Percentiles rank a stretch among this genome's conserved stretches.
Evolutionary conservation across 1,140 invertebrate genomes (phyloP).

Genomic region (Carcinoscorpius rotundicauda): DNA sequence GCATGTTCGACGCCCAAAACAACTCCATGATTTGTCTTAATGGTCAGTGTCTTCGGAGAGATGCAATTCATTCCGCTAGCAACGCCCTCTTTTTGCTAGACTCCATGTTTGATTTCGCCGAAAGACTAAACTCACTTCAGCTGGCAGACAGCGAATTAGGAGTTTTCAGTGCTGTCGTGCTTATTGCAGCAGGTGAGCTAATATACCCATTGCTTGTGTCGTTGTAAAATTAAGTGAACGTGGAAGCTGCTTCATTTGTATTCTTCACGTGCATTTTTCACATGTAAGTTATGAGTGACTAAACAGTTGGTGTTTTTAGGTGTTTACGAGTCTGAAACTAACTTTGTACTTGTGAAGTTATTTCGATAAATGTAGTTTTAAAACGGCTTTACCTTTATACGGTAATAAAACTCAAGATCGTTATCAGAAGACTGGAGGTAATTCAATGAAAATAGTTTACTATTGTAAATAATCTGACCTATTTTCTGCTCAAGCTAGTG

Average conservation of each 20-base stretch:
- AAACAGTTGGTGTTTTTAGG: too few species aligned
- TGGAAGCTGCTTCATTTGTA: neutral
- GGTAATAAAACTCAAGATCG: too few species aligned
- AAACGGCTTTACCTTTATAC: too few species aligned
- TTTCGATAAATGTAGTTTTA: too few species aligned
- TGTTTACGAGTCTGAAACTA: too few species aligned
- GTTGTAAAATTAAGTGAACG: neutral
- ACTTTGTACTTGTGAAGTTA: too few species aligned
- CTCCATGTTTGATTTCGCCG: slow-evolving; percentile 92
- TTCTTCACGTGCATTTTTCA: neutral
- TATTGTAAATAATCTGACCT: too few species aligned
- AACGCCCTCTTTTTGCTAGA: slow-evolving; percentile 87
- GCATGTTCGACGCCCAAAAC: slow-evolving; percentile 69
- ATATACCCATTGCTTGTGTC: too few species aligned
- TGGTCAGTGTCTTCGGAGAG: slow-evolving; percentile 73
- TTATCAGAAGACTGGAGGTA: too few species aligned
- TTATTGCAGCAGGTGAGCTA: slow-evolving; percentile 65
- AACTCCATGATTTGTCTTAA: slow-evolving; percentile 84
- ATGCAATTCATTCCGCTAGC: slow-evolving; percentile 73
- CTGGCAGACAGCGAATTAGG: slow-evolving; percentile 84
- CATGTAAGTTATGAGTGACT: too few species aligned
- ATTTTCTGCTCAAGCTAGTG: too few species aligned
- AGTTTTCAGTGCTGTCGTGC: slow-evolving; percentile 82
- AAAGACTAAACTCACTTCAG: slow-evolving; percentile 75
- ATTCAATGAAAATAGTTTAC: too few species aligned